These are phyloP conservation scores for Dioctria linearis DNA, from an alignment of 2,888 invertebrate species.

Conservation along the genomic window DNA sequence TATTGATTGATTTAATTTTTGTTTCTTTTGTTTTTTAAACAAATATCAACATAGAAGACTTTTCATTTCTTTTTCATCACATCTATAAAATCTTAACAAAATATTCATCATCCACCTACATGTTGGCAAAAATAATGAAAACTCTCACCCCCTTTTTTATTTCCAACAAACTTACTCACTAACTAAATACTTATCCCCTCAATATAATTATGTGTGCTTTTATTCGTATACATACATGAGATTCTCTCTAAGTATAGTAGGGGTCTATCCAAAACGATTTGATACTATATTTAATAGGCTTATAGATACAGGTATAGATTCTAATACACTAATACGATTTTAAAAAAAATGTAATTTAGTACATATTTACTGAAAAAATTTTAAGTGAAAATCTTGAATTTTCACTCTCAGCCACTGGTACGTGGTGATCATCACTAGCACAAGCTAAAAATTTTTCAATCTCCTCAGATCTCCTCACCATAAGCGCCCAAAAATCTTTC, in stretches of 20 bases:
- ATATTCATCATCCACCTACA: slow-evolving; percentile 38
- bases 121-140: slow-evolving; percentile 45
- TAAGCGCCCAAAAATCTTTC: slow-evolving; percentile 42
- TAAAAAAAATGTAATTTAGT: slow-evolving; percentile 22
- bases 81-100: slow-evolving; percentile 15
- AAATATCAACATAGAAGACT: background rate
- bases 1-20: no score
- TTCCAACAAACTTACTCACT: slow-evolving; percentile 40
- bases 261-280: no score
- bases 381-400: slow-evolving; percentile 44
- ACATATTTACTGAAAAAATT: slow-evolving; percentile 42
- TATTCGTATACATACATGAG: no score
- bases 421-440: slow-evolving; percentile 7
- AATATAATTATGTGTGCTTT: no score
- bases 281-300: no score
- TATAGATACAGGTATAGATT: no score
- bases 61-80: slow-evolving; percentile 9
- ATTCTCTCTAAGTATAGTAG: no score
- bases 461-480: slow-evolving; percentile 25
- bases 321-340: background rate
- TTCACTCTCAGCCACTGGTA: slow-evolving; percentile 29
- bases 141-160: background rate
- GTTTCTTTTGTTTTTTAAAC: no score
- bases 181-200: no score
- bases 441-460: background rate